A percentile compares a stretch with the other conserved stretches of the same genome.
phyloP scores from a whole-genome alignment of 2,888 invertebrate species.

The Metopia argyrocephala region DNA sequence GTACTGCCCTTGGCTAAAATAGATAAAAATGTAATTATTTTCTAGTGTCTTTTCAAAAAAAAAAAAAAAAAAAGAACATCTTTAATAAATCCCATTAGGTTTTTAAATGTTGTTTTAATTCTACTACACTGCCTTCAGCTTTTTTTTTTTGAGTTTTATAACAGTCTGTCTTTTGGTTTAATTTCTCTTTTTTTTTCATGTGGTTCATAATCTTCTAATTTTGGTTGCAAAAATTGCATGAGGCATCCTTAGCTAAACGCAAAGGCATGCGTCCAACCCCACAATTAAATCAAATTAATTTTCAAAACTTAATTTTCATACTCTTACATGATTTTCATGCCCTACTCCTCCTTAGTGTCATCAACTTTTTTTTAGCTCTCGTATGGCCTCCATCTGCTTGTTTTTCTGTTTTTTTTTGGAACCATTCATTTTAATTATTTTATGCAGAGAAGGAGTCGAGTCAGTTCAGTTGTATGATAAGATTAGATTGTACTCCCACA shows the following conservation, averaged over 20 bases:
- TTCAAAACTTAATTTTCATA: constrained; percentile 46
- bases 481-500: constrained; percentile 45
- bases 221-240: not conserved
- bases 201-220: not conserved
- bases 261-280: not conserved
- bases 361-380: not conserved
- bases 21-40: not conserved
- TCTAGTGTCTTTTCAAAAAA: not conserved
- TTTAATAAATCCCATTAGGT: not conserved
- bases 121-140: not conserved
- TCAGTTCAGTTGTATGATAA: not conserved
- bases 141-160: not conserved
- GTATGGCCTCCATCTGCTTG: not conserved
- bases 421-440: not conserved
- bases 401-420: not conserved
- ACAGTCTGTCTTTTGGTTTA: not conserved
- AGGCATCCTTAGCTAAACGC: not conserved
- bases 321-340: not conserved
- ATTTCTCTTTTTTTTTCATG: not conserved
- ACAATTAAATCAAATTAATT: constrained; percentile 58
- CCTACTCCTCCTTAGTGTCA: not conserved
- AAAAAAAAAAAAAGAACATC: not conserved
- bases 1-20: too few relatives aligned
- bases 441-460: not conserved
- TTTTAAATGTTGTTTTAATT: not conserved